These are phyloP conservation scores for Amphimallon solstitiale DNA, from an alignment of 2,888 invertebrate species.

Conservation along the genomic window DNA sequence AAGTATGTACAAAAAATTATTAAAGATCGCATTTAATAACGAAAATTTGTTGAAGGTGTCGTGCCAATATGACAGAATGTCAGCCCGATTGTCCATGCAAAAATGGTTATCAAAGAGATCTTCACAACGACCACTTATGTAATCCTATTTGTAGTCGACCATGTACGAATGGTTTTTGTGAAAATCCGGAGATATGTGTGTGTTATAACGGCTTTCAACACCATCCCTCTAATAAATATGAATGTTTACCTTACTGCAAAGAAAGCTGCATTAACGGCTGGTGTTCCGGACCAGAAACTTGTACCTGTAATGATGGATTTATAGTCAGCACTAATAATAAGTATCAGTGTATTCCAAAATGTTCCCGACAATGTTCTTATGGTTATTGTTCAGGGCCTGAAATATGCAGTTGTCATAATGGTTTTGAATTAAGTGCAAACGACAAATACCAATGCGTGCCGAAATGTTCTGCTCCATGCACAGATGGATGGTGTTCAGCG, in stretches of 20 bases:
- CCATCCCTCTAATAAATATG: slow-evolving; percentile 42
- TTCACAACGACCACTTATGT: slow-evolving; percentile 9
- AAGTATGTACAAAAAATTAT: too few relatives aligned
- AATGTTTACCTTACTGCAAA: slow-evolving; percentile 47
- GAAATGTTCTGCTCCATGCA: slow-evolving; percentile 54
- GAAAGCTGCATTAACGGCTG: slow-evolving; percentile 52
- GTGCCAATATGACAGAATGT: slow-evolving; percentile 21
- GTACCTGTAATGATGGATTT: slow-evolving; percentile 46
- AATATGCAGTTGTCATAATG: slow-evolving; percentile 46
- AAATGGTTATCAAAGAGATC: slow-evolving; percentile 46
- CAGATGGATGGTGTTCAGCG: slow-evolving; percentile 47
- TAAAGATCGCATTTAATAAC: too few relatives aligned
- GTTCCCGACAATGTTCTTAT: slow-evolving; percentile 49
- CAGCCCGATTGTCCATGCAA: slow-evolving; percentile 6
- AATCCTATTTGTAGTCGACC: slow-evolving; percentile 63
- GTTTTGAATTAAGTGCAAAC: slow-evolving; percentile 28
- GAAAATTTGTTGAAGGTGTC: neutral
- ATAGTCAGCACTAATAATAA: slow-evolving; percentile 41
- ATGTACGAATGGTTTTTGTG: slow-evolving; percentile 62
- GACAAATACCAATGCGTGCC: slow-evolving; percentile 40
- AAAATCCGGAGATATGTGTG: slow-evolving; percentile 47
- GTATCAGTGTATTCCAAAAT: slow-evolving; percentile 46
- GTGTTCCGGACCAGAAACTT: slow-evolving; percentile 55
- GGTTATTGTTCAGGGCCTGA: slow-evolving; percentile 51
- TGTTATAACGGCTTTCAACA: slow-evolving; percentile 38